phyloP scores from a whole-genome alignment of 35 echinoderm and acorn worm species.

The Lytechinus pictus region DNA sequence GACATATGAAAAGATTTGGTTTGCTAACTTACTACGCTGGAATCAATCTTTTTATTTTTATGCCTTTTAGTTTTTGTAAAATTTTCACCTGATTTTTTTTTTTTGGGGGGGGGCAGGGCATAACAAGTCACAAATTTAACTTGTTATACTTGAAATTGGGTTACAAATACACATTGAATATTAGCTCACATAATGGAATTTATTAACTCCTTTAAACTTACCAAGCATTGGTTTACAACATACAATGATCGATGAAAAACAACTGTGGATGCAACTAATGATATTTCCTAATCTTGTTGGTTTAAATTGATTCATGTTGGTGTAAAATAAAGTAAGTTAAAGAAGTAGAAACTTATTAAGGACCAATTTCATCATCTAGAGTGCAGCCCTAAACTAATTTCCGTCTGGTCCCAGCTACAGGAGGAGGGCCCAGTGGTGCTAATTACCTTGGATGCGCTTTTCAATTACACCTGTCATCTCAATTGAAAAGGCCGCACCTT shows the following conservation, averaged over 20 bases:
- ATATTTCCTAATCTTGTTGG: neutral
- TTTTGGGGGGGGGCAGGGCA: too few relatives aligned
- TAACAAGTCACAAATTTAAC: too few relatives aligned
- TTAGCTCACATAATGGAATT: too few relatives aligned
- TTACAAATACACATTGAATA: too few relatives aligned
- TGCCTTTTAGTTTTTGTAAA: too few relatives aligned
- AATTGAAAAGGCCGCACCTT: constrained; percentile 17
- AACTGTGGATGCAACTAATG: neutral
- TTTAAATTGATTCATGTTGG: neutral
- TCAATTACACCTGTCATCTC: neutral
- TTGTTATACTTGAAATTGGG: too few relatives aligned
- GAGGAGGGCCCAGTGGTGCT: constrained; percentile 7
- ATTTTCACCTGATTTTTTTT: too few relatives aligned
- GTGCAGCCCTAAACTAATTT: neutral
- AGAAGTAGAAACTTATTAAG: neutral
- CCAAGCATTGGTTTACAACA: neutral
- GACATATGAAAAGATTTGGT: too few relatives aligned
- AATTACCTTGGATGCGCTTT: constrained; percentile 27
- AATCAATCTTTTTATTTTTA: too few relatives aligned
- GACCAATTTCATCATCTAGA: neutral
- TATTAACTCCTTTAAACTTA: too few relatives aligned
- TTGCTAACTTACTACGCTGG: too few relatives aligned
- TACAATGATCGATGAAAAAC: neutral
- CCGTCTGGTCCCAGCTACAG: neutral
- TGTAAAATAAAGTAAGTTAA: neutral